These are phyloP conservation scores for Rhabdophis nuchalis DNA, from an alignment of 2,797 vertebrate genomes.

Conservation along the genomic window DNA sequence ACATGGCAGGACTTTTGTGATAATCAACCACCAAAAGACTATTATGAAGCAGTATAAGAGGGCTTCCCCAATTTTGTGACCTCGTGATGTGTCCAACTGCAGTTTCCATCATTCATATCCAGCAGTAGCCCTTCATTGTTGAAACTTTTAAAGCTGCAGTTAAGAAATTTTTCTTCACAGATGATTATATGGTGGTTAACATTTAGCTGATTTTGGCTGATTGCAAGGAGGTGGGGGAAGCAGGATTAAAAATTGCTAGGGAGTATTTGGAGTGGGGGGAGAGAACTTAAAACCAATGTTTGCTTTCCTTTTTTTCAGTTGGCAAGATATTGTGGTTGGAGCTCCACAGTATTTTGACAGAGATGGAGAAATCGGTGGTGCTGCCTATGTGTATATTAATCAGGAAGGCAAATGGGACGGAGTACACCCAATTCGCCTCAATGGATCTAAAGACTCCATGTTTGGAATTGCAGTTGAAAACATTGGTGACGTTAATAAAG, in stretches of 20 bases:
- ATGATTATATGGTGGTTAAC: background rate
- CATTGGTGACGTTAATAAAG: conserved; percentile 90
- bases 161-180: background rate
- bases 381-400: conserved; percentile 92
- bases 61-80: background rate
- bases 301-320: conserved; percentile 68
- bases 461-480: conserved; percentile 93
- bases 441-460: conserved; percentile 91
- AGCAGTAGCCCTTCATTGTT: background rate
- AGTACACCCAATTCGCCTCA: conserved; percentile 78
- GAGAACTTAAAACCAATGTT: conserved; percentile 18
- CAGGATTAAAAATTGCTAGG: background rate
- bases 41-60: background rate
- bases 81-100: background rate
- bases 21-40: background rate
- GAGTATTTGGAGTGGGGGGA: background rate
- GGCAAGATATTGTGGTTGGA: conserved; percentile 94
- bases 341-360: conserved; percentile 95
- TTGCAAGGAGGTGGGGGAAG: background rate
- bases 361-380: conserved; percentile 86
- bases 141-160: background rate
- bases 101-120: background rate
- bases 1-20: background rate
- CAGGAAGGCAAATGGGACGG: conserved; percentile 80
- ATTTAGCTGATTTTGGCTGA: background rate